Evolutionary conservation across 2,888 invertebrate genomes (phyloP).

Genomic region (Macrophya annulata): DNA sequence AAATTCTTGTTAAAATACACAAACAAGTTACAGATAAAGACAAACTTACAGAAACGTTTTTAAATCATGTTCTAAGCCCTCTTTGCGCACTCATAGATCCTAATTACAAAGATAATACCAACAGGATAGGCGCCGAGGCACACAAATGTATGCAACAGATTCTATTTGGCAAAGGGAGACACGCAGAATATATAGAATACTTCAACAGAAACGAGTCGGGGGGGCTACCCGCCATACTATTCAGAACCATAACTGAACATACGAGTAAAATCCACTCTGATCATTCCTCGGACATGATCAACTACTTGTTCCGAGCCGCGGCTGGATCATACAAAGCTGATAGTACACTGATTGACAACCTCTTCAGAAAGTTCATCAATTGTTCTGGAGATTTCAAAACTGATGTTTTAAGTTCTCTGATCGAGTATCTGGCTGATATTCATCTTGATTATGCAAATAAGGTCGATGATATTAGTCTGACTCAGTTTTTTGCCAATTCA

Average conservation of each 20-base stretch:
- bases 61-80: conserved; percentile 68
- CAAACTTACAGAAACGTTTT: conserved; percentile 65
- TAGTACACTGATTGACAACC: conserved; percentile 64
- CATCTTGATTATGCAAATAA: conserved; percentile 71
- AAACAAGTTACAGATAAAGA: conserved; percentile 65
- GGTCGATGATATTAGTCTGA: conserved; percentile 66
- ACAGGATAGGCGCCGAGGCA: conserved; percentile 65
- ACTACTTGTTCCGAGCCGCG: conserved; percentile 66
- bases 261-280: conserved; percentile 56
- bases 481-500: conserved; percentile 66
- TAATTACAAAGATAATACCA: conserved; percentile 57
- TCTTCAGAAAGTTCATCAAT: conserved; percentile 69
- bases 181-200: conserved; percentile 58
- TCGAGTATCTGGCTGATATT: conserved; percentile 65
- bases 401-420: conserved; percentile 62
- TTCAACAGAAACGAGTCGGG: conserved; percentile 48
- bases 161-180: conserved; percentile 66
- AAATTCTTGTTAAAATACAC: conserved; percentile 64
- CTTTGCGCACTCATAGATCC: conserved; percentile 65
- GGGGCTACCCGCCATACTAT: conserved; percentile 60
- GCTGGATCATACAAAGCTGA: conserved; percentile 66
- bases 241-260: conserved; percentile 63
- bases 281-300: conserved; percentile 62
- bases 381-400: conserved; percentile 63
- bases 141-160: conserved; percentile 71